A percentile compares a stretch with the other conserved stretches of the same genome.
Evolutionary conservation across 2,797 vertebrate species (phyloP).

Genomic region (Hydrophis major): DNA sequence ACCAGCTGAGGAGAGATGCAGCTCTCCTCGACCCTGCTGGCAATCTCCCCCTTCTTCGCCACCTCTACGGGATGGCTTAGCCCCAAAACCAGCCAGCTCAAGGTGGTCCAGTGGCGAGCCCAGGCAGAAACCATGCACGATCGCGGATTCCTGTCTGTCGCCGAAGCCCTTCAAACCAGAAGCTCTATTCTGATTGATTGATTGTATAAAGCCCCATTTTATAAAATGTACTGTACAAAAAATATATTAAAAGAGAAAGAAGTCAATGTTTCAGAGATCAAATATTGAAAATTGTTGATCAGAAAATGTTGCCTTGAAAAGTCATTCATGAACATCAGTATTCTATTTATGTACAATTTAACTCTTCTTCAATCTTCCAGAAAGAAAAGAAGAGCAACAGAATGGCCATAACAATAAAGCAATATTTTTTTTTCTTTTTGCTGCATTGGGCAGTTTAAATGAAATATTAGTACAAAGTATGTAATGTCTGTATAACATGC

Average conservation of each 20-base stretch:
- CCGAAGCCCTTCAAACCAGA: no score
- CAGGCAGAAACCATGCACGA: no score
- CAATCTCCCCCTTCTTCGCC: no score
- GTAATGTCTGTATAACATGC: background rate
- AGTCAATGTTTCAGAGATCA: slow-evolving; percentile 7
- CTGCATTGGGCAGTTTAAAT: background rate
- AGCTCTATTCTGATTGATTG: background rate
- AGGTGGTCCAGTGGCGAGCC: no score
- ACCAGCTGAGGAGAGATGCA: no score
- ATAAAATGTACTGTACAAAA: background rate
- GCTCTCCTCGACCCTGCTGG: no score
- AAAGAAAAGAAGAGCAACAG: background rate
- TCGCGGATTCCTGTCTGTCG: no score
- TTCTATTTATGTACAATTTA: background rate
- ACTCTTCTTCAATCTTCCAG: slow-evolving; percentile 11
- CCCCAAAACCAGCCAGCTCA: no score
- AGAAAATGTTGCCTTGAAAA: slow-evolving; percentile 34
- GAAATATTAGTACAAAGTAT: background rate
- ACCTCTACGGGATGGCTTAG: no score
- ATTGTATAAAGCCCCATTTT: background rate
- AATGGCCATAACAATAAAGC: background rate
- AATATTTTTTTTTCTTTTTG: background rate
- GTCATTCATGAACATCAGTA: slow-evolving; percentile 14
- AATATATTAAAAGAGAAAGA: background rate
- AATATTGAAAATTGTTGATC: slow-evolving; percentile 26